Base-by-base conservation (phyloP, 2,888 invertebrate species). In the Heliothis peltigera region DNA sequence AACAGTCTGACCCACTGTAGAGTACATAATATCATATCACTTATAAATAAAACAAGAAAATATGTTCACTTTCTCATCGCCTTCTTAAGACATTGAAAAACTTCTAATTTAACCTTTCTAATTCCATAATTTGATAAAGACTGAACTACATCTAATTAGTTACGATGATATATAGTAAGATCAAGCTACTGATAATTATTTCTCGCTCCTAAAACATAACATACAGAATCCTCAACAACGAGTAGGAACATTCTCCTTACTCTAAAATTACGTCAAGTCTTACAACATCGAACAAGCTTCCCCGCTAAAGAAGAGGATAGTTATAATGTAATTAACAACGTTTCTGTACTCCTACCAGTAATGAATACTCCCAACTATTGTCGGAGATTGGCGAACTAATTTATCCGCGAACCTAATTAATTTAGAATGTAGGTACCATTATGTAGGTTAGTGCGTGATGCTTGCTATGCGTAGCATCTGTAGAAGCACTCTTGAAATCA, bases 391-490 rank as follows among this genome's bases (percentile, higher is more conserved):
- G 28, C 19, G 22, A 55, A 52, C 57, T 75, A 69, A 63, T 63
- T 58, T 52, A 63, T 69, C 51, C 55, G 39, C 35, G 22, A 66
- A 42, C 19, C 44, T 69, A 55, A 75, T 72, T 75, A 75, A 75
- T 71, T 62, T 51, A 12, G 49, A 55, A 48, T 55, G 44, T 57
- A n/a, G n/a, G 42, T 57, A 39, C n/a, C 39, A n/a, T n/a, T 5
- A n/a, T 6, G 39, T n/a, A 39, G 39, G 5, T 6, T 5, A 25
- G 21, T 49, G 56, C 18, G 62, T 58, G 57, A 19, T 67, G 43
- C n/a, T n/a, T n/a, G n/a, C n/a, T 22, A 17, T 46, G 46, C 46
- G 32, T 32, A 21, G 44, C 32, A 21, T n/a, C n/a, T 15, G 15
- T n/a, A 39, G 4, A n/a, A 21, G 12, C 10, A 12, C 21, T 5